phyloP scores from a whole-genome alignment of 2,888 invertebrate genomes.

The Dastarcus helophoroides region DNA sequence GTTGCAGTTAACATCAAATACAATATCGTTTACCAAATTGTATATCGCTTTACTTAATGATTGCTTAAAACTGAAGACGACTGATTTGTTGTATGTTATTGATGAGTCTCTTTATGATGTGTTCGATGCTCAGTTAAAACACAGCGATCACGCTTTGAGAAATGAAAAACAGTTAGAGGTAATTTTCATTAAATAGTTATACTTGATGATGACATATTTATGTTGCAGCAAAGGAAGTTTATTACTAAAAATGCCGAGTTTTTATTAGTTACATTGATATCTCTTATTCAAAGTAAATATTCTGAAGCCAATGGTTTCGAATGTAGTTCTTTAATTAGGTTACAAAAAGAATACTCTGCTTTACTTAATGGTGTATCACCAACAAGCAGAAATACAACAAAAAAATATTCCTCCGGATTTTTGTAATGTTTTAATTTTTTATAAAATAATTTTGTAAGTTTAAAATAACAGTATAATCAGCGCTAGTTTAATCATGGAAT shows the following conservation, averaged over 20 bases:
- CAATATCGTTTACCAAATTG: conserved; percentile 66
- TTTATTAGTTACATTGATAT: conserved; percentile 53
- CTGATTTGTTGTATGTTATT: conserved; percentile 61
- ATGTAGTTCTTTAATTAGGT: conserved; percentile 40
- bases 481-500: too few relatives aligned
- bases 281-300: conserved; percentile 50
- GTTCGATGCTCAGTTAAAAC: conserved; percentile 61
- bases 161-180: conserved; percentile 46
- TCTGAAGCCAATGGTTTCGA: conserved; percentile 49
- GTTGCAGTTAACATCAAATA: conserved; percentile 69
- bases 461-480: too few relatives aligned
- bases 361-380: conserved; percentile 42
- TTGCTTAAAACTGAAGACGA: conserved; percentile 61
- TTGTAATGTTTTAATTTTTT: too few relatives aligned
- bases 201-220: conserved; percentile 8
- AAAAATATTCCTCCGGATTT: conserved; percentile 53
- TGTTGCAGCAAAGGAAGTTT: conserved; percentile 35
- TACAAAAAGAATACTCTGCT: conserved; percentile 46
- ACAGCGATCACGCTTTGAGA: conserved; percentile 45
- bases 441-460: too few relatives aligned
- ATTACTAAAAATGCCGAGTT: conserved; percentile 60
- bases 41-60: conserved; percentile 64
- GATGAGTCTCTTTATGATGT: conserved; percentile 63
- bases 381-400: conserved; percentile 46
- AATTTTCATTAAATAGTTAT: conserved; percentile 15